Conservation (phyloP, 2,888 invertebrate species). For the Parnassius smintheus region DNA sequence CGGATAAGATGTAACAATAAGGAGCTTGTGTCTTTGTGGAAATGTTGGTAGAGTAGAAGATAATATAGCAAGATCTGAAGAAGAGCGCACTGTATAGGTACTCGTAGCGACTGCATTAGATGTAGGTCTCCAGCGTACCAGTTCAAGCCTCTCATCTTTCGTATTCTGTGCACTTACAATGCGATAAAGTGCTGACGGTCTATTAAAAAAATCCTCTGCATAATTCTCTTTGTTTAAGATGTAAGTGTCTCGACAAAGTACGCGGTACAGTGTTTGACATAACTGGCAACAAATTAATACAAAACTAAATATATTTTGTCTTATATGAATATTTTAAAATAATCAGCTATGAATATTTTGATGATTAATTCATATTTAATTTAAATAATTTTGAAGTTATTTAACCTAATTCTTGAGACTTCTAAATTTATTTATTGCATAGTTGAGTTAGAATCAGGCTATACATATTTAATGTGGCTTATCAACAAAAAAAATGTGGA, state of each 20-base stretch:
- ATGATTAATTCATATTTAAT: too few species aligned
- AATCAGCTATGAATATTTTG: too few species aligned
- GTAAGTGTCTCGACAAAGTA: conserved; percentile 38
- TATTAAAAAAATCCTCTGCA: conserved; percentile 14
- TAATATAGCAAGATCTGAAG: conserved; percentile 38
- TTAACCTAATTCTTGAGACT: too few species aligned
- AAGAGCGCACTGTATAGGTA: conserved; percentile 38
- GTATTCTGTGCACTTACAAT: conserved; percentile 36
- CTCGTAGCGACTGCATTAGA: conserved; percentile 33
- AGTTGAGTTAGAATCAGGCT: too few species aligned
- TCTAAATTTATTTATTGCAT: too few species aligned
- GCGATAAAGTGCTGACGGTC: conserved; percentile 37
- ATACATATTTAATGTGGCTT: too few species aligned
- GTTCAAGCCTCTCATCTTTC: conserved; percentile 32
- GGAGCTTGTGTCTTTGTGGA: conserved; percentile 37
- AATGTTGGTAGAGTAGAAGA: conserved; percentile 35
- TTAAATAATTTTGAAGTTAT: too few species aligned
- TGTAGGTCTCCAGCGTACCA: conserved; percentile 40
- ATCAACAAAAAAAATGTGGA: too few species aligned
- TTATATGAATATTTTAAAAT: too few species aligned
- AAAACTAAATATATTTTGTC: too few species aligned
- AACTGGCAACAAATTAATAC: conserved; percentile 33
- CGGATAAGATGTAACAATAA: conserved; percentile 44
- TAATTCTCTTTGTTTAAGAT: conserved; percentile 38
- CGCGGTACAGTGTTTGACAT: conserved; percentile 35